Percentiles rank a stretch among this genome's conserved stretches.
Conservation (phyloP, 2,797 vertebrate species). For the Mormyrus proboscirostris region DNA sequence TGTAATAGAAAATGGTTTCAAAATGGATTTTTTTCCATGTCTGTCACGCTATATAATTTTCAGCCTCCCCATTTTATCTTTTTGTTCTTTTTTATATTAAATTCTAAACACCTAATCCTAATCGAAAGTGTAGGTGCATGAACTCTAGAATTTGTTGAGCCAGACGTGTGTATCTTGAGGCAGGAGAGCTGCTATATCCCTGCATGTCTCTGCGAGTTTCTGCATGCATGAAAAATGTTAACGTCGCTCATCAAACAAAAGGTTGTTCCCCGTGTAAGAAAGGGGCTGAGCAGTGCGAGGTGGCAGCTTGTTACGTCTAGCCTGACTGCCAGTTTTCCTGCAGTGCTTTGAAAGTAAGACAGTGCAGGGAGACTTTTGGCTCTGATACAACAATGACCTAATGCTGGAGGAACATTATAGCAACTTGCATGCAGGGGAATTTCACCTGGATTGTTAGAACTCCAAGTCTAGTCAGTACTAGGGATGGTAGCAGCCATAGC, state of each 20-base stretch:
- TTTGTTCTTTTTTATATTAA: slow-evolving; percentile 6
- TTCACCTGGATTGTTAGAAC: not conserved
- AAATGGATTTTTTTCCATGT: not conserved
- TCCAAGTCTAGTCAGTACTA: slow-evolving; percentile 13
- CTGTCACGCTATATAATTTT: not conserved
- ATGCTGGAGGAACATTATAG: not conserved
- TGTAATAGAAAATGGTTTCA: not conserved
- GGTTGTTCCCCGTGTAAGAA: slow-evolving; percentile 28
- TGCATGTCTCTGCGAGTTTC: not conserved
- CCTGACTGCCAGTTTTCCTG: slow-evolving; percentile 55
- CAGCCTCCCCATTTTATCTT: not conserved
- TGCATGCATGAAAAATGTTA: not conserved
- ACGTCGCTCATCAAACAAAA: not conserved
- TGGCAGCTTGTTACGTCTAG: slow-evolving; percentile 61
- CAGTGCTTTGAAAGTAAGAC: slow-evolving; percentile 34
- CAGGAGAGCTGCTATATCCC: not conserved
- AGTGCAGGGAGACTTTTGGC: slow-evolving; percentile 30
- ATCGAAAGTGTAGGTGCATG: not conserved
- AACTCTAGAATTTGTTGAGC: not conserved
- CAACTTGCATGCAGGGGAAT: not conserved
- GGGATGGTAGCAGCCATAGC: slow-evolving; percentile 48
- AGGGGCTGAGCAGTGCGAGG: slow-evolving; percentile 22
- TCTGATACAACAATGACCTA: not conserved
- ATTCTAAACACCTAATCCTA: not conserved
- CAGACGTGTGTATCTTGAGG: not conserved